Base-by-base conservation (phyloP, 2,888 invertebrate species). In the Andricus quercusramuli region DNA sequence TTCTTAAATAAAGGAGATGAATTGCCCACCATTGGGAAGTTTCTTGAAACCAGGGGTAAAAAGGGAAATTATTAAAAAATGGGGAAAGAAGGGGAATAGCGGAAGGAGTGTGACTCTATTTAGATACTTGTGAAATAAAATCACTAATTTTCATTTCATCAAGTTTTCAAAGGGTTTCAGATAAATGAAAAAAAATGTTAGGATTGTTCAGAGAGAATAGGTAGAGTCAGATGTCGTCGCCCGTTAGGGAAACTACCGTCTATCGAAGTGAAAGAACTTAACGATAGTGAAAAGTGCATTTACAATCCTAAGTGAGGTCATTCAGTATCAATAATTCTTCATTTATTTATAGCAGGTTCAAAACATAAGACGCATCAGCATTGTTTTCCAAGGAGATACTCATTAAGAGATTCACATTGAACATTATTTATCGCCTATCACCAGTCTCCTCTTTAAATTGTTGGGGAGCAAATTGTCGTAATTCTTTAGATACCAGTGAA, bases 271-370 rank as follows among this genome's bases (percentile, higher is more conserved):
- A 85, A 86, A 87, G 84, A 87, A 86, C 83, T 81, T 83, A 68
- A 80, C 79, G 88, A 86, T 87, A 87, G 85, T 82, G 85, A 86
- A 88, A 86, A 85, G 84, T 79, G 86, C 84, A 85, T 77, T 80
- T 81, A 80, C 78, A 80, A 81, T 85, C 81, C 82, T 79, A 17
- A 17, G 81, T 83, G 83, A 88, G 86, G 85, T 86, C 87, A 86
- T 86, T 86, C 83, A 87, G 86, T 90, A 89, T 90, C 90, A 90
- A 91, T 88, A 89, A 88, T 88, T 86, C 87, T 88, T 87, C 86
- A 83, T 86, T 89, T 90, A 91, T 91, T 90, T 90, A 91, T 90
- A 91, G 90, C 87, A 86, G 86, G 85, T 87, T 87, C 88, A 80
- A 83, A 79, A 86, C 86, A 88, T 88, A 86, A 90, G 81, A 79